Conservation (phyloP, 2,888 invertebrate species). For the Chouioia cunea region DNA sequence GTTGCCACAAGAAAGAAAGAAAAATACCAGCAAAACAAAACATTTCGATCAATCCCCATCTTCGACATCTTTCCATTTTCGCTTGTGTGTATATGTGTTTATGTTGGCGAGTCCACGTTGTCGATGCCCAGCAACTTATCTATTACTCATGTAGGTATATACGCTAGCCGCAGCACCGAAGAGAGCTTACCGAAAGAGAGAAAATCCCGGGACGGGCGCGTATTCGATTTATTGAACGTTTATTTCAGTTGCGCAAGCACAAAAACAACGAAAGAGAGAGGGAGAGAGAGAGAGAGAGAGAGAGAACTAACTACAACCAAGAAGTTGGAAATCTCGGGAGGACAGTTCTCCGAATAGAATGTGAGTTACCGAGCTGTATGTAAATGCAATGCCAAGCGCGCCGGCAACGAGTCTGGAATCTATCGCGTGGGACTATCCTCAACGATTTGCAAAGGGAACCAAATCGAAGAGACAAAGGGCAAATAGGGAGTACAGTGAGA, state of each 20-base stretch:
- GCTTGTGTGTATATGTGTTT: background rate
- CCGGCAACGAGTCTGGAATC: background rate
- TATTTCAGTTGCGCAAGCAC: constrained; percentile 14
- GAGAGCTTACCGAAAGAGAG: background rate
- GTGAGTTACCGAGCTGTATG: constrained; percentile 15
- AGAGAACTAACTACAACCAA: too few relatives aligned
- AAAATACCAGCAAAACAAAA: background rate
- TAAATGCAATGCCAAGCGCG: constrained; percentile 38
- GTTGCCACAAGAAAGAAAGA: too few relatives aligned
- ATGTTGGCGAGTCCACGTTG: too few relatives aligned
- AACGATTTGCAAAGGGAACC: background rate
- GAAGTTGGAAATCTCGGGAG: constrained; percentile 27
- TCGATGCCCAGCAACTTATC: too few relatives aligned
- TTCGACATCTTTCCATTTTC: background rate
- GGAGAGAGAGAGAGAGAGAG: background rate
- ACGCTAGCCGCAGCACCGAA: background rate
- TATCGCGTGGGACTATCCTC: background rate
- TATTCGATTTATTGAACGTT: constrained; percentile 11
- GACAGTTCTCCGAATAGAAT: constrained; percentile 25
- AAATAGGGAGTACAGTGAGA: background rate
- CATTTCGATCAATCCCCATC: constrained; percentile 23
- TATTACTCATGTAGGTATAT: too few relatives aligned
- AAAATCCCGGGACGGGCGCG: background rate
- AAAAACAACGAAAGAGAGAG: constrained; percentile 9
- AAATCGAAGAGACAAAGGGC: background rate